phyloP scores from a whole-genome alignment of 1,140 invertebrate species.

The Planococcus citri region DNA sequence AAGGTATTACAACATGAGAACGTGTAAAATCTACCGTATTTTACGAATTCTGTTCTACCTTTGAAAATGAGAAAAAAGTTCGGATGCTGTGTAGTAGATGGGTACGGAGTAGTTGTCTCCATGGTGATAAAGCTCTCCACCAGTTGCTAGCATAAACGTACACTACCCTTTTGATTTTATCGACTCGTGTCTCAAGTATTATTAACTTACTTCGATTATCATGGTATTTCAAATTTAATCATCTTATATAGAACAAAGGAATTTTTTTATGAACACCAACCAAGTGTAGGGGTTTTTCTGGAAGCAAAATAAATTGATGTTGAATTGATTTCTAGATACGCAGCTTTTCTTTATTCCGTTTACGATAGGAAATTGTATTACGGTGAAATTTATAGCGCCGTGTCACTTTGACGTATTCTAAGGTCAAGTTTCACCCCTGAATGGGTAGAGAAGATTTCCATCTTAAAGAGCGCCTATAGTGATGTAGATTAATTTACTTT shows the following conservation, averaged over 20 bases:
- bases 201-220: slow-evolving; percentile 1
- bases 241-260: background rate
- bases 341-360: too few species aligned
- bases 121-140: slow-evolving; percentile 14
- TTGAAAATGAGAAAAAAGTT: background rate
- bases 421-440: background rate
- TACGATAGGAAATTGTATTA: background rate
- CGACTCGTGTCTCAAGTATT: slow-evolving; percentile 12
- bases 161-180: slow-evolving; percentile 14
- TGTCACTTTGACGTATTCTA: background rate
- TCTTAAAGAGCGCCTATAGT: too few species aligned
- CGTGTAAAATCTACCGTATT: background rate
- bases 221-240: slow-evolving; percentile 4
- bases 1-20: background rate
- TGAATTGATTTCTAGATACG: background rate
- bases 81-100: background rate
- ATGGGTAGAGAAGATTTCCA: too few species aligned
- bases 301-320: background rate
- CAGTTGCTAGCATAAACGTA: slow-evolving; percentile 16
- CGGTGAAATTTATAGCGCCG: background rate
- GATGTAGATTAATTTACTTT: too few species aligned
- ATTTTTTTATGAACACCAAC: background rate
- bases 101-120: slow-evolving; percentile 12
- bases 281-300: background rate
- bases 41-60: background rate